A percentile compares a stretch with the other conserved stretches of the same genome.
Evolutionary conservation across 2,888 invertebrate species (phyloP).

Genomic region (Mythimna lalbum): DNA sequence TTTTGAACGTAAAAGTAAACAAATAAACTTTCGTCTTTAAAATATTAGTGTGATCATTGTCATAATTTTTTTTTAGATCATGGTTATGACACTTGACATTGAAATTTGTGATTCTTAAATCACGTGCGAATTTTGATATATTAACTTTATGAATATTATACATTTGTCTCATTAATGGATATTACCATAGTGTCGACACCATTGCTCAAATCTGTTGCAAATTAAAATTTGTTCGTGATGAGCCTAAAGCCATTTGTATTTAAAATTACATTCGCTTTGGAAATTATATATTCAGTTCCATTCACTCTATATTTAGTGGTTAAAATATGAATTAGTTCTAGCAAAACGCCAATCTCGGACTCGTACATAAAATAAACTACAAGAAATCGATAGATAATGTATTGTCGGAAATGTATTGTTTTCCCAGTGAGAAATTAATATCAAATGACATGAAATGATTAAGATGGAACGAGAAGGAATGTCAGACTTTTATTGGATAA

Average conservation of each 20-base stretch:
- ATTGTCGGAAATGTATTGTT: too few relatives aligned
- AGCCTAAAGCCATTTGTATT: slow-evolving; percentile 15
- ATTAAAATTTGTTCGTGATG: slow-evolving; percentile 22
- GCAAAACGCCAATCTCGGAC: not conserved
- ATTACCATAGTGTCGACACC: slow-evolving; percentile 19
- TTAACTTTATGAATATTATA: slow-evolving; percentile 18
- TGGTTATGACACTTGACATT: not conserved
- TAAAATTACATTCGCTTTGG: slow-evolving; percentile 6
- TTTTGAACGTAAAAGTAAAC: too few relatives aligned
- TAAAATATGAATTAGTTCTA: not conserved
- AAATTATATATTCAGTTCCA: slow-evolving; percentile 12
- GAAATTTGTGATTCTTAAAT: not conserved
- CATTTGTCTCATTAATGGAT: slow-evolving; percentile 1
- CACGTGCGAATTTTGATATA: not conserved
- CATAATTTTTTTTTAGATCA: not conserved
- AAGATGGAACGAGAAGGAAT: too few relatives aligned
- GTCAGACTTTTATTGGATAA: too few relatives aligned
- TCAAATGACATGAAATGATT: too few relatives aligned
- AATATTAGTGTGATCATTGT: not conserved
- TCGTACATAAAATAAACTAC: too few relatives aligned
- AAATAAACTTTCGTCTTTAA: too few relatives aligned
- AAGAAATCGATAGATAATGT: too few relatives aligned
- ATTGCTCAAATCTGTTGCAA: slow-evolving; percentile 38
- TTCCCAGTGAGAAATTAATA: too few relatives aligned
- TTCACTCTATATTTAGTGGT: not conserved